Evolutionary conservation across 1,140 invertebrate species (phyloP).

Genomic region (Caerostris extrusa): DNA sequence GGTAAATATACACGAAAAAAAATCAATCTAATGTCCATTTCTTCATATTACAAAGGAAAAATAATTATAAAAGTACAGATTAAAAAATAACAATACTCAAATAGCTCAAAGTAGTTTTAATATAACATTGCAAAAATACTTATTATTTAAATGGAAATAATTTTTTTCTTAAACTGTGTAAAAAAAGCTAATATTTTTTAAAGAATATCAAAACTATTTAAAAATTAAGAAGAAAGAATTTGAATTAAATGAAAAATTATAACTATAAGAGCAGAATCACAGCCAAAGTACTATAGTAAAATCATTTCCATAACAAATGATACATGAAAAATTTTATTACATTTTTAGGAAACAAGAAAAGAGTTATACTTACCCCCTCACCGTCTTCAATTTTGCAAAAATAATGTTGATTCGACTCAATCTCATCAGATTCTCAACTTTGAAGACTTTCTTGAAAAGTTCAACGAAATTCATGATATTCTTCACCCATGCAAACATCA

Average conservation of each 20-base stretch:
- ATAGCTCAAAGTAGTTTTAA: too few relatives aligned
- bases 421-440: constrained; percentile 1
- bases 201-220: neutral
- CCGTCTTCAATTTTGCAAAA: neutral
- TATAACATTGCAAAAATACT: too few relatives aligned
- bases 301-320: neutral
- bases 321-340: neutral
- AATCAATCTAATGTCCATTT: too few relatives aligned
- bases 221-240: neutral
- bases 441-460: constrained; percentile 16
- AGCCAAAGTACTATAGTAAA: neutral
- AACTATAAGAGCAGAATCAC: neutral
- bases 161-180: neutral
- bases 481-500: constrained; percentile 37
- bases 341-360: neutral
- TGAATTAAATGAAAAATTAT: neutral
- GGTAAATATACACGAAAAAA: too few relatives aligned
- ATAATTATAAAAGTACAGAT: too few relatives aligned
- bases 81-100: too few relatives aligned
- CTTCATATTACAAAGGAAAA: too few relatives aligned
- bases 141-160: neutral
- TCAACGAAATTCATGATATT: constrained; percentile 4
- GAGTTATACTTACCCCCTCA: neutral
- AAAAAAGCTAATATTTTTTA: neutral
- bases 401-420: neutral